These are phyloP conservation scores for Tinea pellionella DNA, from an alignment of 2,888 invertebrate species.

Conservation along the genomic window DNA sequence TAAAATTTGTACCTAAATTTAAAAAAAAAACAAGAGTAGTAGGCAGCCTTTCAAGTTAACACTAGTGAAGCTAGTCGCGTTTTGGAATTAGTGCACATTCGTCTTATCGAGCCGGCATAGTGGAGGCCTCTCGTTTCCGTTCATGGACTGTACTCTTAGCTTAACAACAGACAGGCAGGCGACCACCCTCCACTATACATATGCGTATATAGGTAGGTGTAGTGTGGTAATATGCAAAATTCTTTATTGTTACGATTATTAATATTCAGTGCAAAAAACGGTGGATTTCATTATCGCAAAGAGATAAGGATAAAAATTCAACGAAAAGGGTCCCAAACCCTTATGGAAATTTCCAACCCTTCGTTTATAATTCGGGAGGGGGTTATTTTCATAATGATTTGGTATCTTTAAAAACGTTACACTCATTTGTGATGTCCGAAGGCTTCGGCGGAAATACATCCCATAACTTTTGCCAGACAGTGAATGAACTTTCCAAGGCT, in stretches of 20 bases:
- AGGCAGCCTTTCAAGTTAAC: too few relatives aligned
- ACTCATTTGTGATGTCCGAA: constrained; percentile 15
- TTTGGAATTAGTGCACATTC: too few relatives aligned
- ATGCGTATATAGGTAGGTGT: too few relatives aligned
- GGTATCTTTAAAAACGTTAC: neutral
- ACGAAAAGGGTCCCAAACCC: neutral
- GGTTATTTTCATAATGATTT: neutral
- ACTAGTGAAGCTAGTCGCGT: too few relatives aligned
- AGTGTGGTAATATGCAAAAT: too few relatives aligned
- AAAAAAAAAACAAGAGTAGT: too few relatives aligned
- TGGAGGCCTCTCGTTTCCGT: too few relatives aligned
- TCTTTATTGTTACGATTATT: neutral
- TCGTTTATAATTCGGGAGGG: neutral
- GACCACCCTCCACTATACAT: too few relatives aligned
- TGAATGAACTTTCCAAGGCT: constrained; percentile 20
- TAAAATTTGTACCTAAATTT: too few relatives aligned
- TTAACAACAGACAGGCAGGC: too few relatives aligned
- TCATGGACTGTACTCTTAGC: too few relatives aligned
- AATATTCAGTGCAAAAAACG: neutral
- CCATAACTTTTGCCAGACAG: constrained; percentile 26
- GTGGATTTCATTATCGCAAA: neutral
- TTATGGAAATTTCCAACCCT: neutral
- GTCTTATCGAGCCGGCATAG: too few relatives aligned
- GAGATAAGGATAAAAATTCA: neutral
- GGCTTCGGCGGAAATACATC: constrained; percentile 30